These are phyloP conservation scores for Lagorchestes hirsutus DNA, from an alignment of 2,797 vertebrate genomes.

Conservation along the genomic window DNA sequence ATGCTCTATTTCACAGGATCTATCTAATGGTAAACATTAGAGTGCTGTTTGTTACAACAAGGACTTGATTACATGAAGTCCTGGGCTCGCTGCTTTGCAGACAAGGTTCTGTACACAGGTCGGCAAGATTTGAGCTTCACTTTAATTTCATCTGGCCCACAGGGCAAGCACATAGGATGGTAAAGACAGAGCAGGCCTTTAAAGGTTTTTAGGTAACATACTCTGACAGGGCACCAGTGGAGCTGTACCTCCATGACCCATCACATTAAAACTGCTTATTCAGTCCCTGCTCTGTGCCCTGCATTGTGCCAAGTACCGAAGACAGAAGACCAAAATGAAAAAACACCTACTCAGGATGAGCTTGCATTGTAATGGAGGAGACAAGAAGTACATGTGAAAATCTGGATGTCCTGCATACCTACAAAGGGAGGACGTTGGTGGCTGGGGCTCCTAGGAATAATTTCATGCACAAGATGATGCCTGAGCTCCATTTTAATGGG, in stretches of 20 bases:
- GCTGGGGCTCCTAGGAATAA: background rate
- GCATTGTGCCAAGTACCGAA: background rate
- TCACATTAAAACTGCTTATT: background rate
- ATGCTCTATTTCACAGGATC: background rate
- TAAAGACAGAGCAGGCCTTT: background rate
- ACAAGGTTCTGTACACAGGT: rapidly evolving
- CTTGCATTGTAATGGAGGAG: background rate
- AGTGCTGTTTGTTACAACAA: background rate
- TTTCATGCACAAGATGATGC: background rate
- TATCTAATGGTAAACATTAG: too few species aligned
- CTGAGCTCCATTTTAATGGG: background rate
- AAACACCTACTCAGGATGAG: background rate
- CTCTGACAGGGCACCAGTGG: background rate
- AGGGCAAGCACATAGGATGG: background rate
- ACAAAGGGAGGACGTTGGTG: background rate
- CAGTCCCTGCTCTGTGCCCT: background rate
- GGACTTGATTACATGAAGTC: background rate
- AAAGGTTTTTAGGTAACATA: background rate
- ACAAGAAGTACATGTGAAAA: background rate
- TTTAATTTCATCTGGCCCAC: background rate
- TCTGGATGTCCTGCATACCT: background rate
- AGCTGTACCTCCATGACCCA: too few species aligned
- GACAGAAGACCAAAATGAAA: background rate
- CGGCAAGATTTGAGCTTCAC: background rate
- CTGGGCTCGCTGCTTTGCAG: background rate